Evolutionary conservation across 2,888 invertebrate genomes (phyloP).

Genomic region (Fissipunctia ypsillon): DNA sequence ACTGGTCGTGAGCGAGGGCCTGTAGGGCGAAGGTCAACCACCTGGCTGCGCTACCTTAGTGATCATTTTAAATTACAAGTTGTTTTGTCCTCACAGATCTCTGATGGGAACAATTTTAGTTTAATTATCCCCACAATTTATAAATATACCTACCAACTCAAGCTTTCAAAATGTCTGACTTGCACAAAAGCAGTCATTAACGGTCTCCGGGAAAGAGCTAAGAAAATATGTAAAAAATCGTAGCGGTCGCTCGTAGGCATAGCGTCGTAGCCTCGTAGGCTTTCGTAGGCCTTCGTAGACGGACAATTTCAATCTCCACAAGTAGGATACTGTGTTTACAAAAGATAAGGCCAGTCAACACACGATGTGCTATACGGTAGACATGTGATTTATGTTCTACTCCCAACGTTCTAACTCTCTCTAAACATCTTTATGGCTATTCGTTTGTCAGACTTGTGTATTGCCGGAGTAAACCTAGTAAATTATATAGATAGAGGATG

Average conservation of each 20-base stretch:
- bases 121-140: background rate
- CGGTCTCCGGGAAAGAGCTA: slow-evolving; percentile 1
- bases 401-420: slow-evolving; percentile 31
- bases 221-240: slow-evolving; percentile 23
- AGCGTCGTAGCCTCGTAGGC: slow-evolving; percentile 32
- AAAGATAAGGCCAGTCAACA: slow-evolving; percentile 40
- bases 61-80: too few species aligned
- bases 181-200: slow-evolving; percentile 27
- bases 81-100: background rate
- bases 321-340: slow-evolving; percentile 29
- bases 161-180: slow-evolving; percentile 42
- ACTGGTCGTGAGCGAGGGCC: background rate
- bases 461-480: slow-evolving; percentile 50
- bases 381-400: slow-evolving; percentile 57
- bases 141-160: background rate
- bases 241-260: slow-evolving; percentile 38
- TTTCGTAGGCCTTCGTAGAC: slow-evolving; percentile 20
- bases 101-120: background rate
- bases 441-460: slow-evolving; percentile 57
- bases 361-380: slow-evolving; percentile 16
- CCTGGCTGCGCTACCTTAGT: slow-evolving; percentile 32
- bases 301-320: slow-evolving; percentile 25
- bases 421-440: slow-evolving; percentile 53
- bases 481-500: slow-evolving; percentile 45
- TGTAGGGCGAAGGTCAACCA: slow-evolving; percentile 31